Evolutionary conservation across 2,888 invertebrate genomes (phyloP), one percentile per base, ranked within the genome.

Genomic region (Macrostomum cliftonense): DNA sequence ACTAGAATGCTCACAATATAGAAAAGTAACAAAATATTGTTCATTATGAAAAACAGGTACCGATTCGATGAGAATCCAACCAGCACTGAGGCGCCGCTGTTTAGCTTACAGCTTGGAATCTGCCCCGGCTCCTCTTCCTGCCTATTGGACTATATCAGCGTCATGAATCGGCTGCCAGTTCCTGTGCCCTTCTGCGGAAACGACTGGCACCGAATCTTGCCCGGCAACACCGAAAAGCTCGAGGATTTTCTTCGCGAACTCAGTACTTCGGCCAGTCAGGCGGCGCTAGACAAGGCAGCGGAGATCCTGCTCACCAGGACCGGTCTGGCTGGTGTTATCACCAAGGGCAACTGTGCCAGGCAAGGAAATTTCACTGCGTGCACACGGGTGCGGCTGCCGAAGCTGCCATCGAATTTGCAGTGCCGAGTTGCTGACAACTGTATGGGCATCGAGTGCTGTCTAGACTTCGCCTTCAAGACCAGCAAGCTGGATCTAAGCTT

Each of bases 391-490:
- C 38, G 37, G 2, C 45, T 45, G n/a, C 45, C 45, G 13, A 2
- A 21, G n/a, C 46, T 46, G 21, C 46, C 46, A 9, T 42, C 39
- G 5, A 46, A 46, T 21, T 16, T 46, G 16, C 46, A 46, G 45
- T 46, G 46, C 43, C 38, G 39, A n/a, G 14, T 40, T n/a, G 40
- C 39, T 16, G 38, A 40, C 39, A 46, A 56, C 44, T 61, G 61
- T 43, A 50, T 60, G 43, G 61, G 59, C 5, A 42, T 61, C 11
- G 58, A 60, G 43, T 61, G 61, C 43, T 61, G 61, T 50, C 49
- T 58, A 28, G 38, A 46, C 20, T 45, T 46, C 45, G 46, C 40
- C n/a, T 42, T 46, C 43, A 46, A 46, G 45, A 42, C 40, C 2
- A 46, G 43, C 17, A 57, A 56, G 19, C 45, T 60, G 1, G 58